phyloP scores from a whole-genome alignment of 2,888 invertebrate species.

The Cheilosia vernalis region DNA sequence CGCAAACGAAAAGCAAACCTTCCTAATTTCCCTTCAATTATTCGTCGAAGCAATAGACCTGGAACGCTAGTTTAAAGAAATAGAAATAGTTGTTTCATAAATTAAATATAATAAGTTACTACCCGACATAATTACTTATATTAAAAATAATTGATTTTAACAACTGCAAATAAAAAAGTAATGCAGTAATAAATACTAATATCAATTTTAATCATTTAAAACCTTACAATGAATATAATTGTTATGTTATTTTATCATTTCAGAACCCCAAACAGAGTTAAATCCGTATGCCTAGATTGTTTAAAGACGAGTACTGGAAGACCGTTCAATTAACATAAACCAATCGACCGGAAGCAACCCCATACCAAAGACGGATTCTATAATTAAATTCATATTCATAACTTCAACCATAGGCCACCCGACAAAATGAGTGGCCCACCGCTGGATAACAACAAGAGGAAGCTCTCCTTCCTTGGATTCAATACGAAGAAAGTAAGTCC shows the following conservation, averaged over 20 bases:
- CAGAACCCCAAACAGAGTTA: conserved; percentile 36
- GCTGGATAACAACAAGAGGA: conserved; percentile 86
- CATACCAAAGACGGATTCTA: conserved; percentile 2
- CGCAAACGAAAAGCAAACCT: too few relatives aligned
- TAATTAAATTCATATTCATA: conserved; percentile 2
- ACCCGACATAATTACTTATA: too few relatives aligned
- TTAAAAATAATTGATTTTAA: too few relatives aligned
- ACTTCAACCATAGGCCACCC: conserved; percentile 53
- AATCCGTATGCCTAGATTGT: conserved; percentile 80
- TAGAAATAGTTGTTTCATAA: too few relatives aligned
- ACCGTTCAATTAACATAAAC: conserved; percentile 70
- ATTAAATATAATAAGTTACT: too few relatives aligned
- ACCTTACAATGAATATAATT: background rate
- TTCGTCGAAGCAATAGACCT: too few relatives aligned
- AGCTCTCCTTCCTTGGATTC: conserved; percentile 90
- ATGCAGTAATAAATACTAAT: too few relatives aligned
- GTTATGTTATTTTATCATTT: conserved; percentile 4
- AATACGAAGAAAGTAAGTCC: conserved; percentile 84
- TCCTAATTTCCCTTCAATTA: too few relatives aligned
- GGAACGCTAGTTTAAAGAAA: too few relatives aligned
- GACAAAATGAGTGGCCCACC: conserved; percentile 81
- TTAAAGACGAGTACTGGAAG: conserved; percentile 77
- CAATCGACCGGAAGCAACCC: background rate
- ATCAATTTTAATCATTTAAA: background rate
- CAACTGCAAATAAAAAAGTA: too few relatives aligned